Evolutionary conservation across 1,140 invertebrate species (phyloP).

Genomic region (Lanistes nyassanus): DNA sequence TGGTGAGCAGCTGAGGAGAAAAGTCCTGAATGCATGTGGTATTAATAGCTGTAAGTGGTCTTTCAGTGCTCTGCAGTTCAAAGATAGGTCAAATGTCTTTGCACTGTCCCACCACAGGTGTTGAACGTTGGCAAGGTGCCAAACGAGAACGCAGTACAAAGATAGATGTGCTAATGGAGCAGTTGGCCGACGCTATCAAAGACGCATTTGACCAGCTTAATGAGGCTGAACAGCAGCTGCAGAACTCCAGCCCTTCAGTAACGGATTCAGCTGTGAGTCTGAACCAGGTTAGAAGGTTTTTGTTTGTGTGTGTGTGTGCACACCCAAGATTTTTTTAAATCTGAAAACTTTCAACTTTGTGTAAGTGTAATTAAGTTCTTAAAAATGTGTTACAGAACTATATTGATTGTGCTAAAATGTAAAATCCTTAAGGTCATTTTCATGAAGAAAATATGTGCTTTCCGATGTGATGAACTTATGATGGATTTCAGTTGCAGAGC

Average conservation of each 20-base stretch:
- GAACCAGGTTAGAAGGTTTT: constrained; percentile 33
- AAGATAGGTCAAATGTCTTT: too few species aligned
- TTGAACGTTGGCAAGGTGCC: constrained; percentile 16
- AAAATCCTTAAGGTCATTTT: background rate
- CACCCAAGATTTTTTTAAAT: background rate
- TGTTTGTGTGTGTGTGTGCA: background rate
- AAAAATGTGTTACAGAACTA: too few species aligned
- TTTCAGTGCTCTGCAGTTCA: too few species aligned
- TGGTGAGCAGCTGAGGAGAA: constrained; percentile 11
- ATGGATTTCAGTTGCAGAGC: constrained; percentile 71
- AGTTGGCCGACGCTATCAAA: constrained; percentile 53
- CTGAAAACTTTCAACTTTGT: too few species aligned
- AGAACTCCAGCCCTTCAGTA: constrained; percentile 26
- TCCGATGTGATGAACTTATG: background rate
- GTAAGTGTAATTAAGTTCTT: too few species aligned
- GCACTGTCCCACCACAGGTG: background rate
- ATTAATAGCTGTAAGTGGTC: too few species aligned
- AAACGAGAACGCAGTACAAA: constrained; percentile 30
- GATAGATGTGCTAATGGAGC: constrained; percentile 48
- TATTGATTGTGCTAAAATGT: background rate
- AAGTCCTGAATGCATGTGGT: background rate
- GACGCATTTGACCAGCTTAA: constrained; percentile 49
- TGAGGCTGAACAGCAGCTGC: constrained; percentile 43
- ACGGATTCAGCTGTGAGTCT: constrained; percentile 28
- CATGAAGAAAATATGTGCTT: constrained; percentile 5